A percentile compares a stretch with the other conserved stretches of the same genome.
Evolutionary conservation across 2,113 vertebrate genomes (phyloP).

Genomic region (Rynchops niger): DNA sequence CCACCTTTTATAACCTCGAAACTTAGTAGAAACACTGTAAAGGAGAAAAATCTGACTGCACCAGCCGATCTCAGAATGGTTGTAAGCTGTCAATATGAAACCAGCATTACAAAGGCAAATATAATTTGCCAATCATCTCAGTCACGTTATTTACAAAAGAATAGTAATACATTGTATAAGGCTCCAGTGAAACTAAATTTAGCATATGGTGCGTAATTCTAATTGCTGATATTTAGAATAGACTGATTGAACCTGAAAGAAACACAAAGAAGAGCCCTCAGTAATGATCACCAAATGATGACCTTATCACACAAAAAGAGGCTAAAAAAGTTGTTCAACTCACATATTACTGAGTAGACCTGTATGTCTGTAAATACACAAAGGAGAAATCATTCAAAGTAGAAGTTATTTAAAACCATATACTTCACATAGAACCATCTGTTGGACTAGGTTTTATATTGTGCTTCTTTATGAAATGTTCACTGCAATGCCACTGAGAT

Average conservation of each 20-base stretch:
- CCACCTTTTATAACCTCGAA: not conserved
- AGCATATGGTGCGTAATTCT: not conserved
- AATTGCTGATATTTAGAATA: not conserved
- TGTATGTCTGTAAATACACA: not conserved
- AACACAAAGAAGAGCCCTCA: not conserved
- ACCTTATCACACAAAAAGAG: not conserved
- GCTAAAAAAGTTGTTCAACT: not conserved
- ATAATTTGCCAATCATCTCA: not conserved
- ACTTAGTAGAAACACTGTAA: not conserved
- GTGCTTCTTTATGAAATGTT: not conserved
- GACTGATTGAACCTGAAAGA: not conserved
- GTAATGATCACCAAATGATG: not conserved
- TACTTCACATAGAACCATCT: not conserved
- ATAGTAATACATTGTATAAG: not conserved
- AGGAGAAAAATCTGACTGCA: not conserved
- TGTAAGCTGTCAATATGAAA: not conserved
- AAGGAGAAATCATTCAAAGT: not conserved
- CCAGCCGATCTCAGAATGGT: not conserved
- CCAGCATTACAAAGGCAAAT: not conserved
- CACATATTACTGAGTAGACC: not conserved
- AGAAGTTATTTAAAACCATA: not conserved
- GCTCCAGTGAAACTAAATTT: not conserved
- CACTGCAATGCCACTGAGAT: not conserved
- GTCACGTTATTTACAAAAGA: not conserved
- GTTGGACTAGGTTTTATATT: not conserved